Percentiles rank a stretch among this genome's conserved stretches.
Evolutionary conservation across 2,797 vertebrate genomes (phyloP).

Genomic region (Anisognathus igniventris): DNA sequence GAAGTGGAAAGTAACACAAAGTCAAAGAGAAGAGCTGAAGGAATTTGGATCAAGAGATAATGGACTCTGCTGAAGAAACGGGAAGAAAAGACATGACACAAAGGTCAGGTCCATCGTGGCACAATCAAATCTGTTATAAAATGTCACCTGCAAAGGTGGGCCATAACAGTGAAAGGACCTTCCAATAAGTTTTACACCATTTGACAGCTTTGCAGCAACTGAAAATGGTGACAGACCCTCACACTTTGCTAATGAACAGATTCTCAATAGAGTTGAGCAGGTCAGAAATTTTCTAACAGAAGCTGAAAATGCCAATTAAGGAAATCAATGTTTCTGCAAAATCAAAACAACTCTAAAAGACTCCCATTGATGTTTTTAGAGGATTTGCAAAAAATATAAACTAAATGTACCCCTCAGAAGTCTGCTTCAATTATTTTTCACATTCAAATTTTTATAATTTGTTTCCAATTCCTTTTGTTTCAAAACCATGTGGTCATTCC

Average conservation of each 20-base stretch:
- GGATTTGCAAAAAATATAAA: background rate
- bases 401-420: background rate
- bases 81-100: background rate
- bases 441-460: background rate
- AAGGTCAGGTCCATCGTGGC: slow-evolving; percentile 2
- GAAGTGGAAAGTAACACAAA: slow-evolving; percentile 31
- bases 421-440: background rate
- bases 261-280: background rate
- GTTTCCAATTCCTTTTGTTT: background rate
- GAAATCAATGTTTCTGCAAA: background rate
- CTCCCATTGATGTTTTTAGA: background rate
- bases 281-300: background rate
- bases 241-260: background rate
- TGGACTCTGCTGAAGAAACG: background rate
- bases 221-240: background rate
- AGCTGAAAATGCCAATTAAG: background rate
- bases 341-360: background rate
- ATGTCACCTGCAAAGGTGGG: slow-evolving; percentile 8
- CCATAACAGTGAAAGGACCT: background rate
- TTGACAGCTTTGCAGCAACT: background rate
- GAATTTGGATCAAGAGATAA: background rate
- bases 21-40: slow-evolving; percentile 8
- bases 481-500: background rate
- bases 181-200: background rate
- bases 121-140: background rate